Conservation (phyloP, 2,113 vertebrate genomes). For the Oxygymnocypris stewartii region DNA sequence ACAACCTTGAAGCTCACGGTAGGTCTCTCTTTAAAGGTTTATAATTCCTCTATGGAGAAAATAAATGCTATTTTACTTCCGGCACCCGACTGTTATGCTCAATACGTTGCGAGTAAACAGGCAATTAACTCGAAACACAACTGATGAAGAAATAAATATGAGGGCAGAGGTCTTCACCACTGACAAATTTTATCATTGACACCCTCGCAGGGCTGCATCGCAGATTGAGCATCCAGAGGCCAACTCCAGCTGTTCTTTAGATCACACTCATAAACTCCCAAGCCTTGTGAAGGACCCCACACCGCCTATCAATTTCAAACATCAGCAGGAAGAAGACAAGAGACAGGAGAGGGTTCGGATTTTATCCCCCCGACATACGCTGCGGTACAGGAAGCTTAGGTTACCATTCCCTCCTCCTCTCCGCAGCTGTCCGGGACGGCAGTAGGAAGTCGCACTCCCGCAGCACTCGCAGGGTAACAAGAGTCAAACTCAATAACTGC, state of each 20-base stretch:
- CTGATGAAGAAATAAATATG: slow-evolving; percentile 52
- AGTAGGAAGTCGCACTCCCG: slow-evolving; percentile 59
- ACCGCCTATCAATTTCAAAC: slow-evolving; percentile 68
- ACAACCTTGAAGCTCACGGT: neutral
- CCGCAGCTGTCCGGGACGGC: slow-evolving; percentile 67
- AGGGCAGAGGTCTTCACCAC: slow-evolving; percentile 57
- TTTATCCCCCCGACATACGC: slow-evolving; percentile 4
- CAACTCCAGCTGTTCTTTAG: slow-evolving; percentile 64
- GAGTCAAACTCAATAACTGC: slow-evolving; percentile 69
- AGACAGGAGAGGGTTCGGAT: slow-evolving; percentile 35
- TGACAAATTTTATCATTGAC: slow-evolving; percentile 50
- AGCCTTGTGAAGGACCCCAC: slow-evolving; percentile 61
- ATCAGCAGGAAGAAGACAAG: slow-evolving; percentile 53
- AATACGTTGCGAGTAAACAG: neutral
- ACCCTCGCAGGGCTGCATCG: neutral
- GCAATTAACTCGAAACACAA: neutral
- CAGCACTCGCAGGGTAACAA: slow-evolving; percentile 64
- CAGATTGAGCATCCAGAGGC: slow-evolving; percentile 36
- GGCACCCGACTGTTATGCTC: neutral
- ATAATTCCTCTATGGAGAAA: neutral
- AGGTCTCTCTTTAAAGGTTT: neutral
- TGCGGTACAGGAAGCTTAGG: slow-evolving; percentile 16
- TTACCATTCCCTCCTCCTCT: slow-evolving; percentile 25
- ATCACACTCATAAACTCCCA: slow-evolving; percentile 60
- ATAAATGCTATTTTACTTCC: neutral